Evolutionary conservation across 1,140 invertebrate species (phyloP).

Genomic region (Adoxophyes honmai): DNA sequence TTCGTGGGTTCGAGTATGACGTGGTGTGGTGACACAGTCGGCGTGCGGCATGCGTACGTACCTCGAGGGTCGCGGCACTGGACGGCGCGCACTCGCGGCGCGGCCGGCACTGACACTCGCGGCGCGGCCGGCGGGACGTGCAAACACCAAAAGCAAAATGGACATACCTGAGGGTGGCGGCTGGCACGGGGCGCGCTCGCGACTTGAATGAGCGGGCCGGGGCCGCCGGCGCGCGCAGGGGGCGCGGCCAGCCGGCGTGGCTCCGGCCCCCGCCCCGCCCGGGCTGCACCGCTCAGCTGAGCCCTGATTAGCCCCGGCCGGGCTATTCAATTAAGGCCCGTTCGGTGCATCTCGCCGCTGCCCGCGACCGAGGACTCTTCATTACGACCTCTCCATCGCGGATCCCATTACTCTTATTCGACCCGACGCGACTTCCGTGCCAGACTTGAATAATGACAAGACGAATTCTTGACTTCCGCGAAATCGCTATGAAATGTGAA

Average conservation of each 20-base stretch:
- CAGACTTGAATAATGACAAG: conserved; percentile 21
- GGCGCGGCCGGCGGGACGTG: conserved; percentile 53
- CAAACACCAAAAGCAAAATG: conserved; percentile 74
- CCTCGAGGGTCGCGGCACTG: conserved; percentile 22
- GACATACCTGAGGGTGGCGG: conserved; percentile 73
- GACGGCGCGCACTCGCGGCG: conserved; percentile 55
- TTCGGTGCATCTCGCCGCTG: conserved; percentile 62
- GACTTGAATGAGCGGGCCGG: conserved; percentile 68
- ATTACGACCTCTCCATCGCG: conserved; percentile 55
- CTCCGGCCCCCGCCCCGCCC: conserved; percentile 39
- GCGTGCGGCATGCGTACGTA: conserved; percentile 57
- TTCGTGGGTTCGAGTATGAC: background rate
- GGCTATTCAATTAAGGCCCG: conserved; percentile 71
- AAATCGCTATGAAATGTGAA: background rate
- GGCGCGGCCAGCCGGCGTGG: conserved; percentile 70
- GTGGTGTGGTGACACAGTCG: conserved; percentile 26
- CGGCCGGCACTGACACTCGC: conserved; percentile 58
- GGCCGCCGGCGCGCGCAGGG: conserved; percentile 64
- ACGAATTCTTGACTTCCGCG: conserved; percentile 23
- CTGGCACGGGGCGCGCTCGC: conserved; percentile 68
- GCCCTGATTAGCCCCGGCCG: conserved; percentile 71
- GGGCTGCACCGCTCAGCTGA: conserved; percentile 62
- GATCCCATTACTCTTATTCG: conserved; percentile 54
- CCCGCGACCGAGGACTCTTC: conserved; percentile 50
- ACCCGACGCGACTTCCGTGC: conserved; percentile 21